Evolutionary conservation across 2,113 vertebrate genomes (phyloP), one percentile per base, ranked within the genome.

Genomic region (Lamprotornis superbus): DNA sequence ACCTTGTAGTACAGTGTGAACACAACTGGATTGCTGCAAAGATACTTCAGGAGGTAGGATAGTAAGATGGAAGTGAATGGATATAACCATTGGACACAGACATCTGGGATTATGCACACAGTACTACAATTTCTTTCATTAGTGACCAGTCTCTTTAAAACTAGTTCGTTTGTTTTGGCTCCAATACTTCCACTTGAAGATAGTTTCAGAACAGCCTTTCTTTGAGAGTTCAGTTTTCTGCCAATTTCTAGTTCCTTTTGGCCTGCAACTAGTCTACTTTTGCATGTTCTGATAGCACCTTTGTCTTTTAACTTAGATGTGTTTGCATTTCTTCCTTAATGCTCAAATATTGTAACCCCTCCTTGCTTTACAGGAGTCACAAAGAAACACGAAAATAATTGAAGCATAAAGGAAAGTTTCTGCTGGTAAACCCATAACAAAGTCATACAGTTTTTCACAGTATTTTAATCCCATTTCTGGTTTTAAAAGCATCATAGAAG

Each of bases 41-140:
- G 5, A 2, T 50, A 33, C 11, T 71, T 71, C 15, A 59, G 35
- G 23, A 67, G 11, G 11, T 6, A 63, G 7, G 8, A 7, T 11
- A 9, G 14, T 50, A 73, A 46, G 7, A 42, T 39, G 9, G 42
- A 83, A 68, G 2, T 2, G 2, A 65, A 33, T 22, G 24, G 52
- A 35, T 49, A 40, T 5, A 53, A 16, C 17, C 1, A 6, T 0
- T 28, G 25, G 25, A 35, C 1, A 1, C 22, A 57, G 25, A 21
- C 0, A 3, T 30, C 22, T 65, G 31, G 4, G 11, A 80, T 23
- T 69, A 52, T 15, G 15, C 3, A 40, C 3, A 19, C 5, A 30
- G 2, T 15, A 16, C 23, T 44, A 27, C 5, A 17, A 40, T 33
- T 56, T 22, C 6, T 74, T 71, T 52, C 11, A 30, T 67, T 47